phyloP scores from a whole-genome alignment of 2,797 vertebrate species.

The Pseudomugil gertrudae region DNA sequence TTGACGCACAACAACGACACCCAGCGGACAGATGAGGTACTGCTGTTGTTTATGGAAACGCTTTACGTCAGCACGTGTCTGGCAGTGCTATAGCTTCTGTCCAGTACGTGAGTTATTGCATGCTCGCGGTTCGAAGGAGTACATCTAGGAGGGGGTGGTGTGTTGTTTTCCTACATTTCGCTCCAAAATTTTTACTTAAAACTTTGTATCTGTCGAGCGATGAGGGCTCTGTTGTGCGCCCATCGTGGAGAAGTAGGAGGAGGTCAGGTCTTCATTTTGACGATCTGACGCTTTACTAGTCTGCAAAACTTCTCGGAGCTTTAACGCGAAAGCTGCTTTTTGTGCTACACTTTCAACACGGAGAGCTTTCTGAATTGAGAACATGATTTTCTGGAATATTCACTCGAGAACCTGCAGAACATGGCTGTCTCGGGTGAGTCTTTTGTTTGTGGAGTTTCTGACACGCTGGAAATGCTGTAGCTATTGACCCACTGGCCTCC shows the following conservation, averaged over 20 bases:
- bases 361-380: slow-evolving; percentile 5
- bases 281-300: slow-evolving; percentile 11
- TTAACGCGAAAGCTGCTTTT: not conserved
- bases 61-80: slow-evolving; percentile 66
- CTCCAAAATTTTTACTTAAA: not conserved
- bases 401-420: slow-evolving; percentile 53
- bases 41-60: slow-evolving; percentile 65
- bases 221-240: slow-evolving; percentile 22
- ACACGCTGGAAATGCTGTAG: not conserved
- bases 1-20: slow-evolving; percentile 21
- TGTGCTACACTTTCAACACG: slow-evolving; percentile 15
- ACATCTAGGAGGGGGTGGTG: not conserved
- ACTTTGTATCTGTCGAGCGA: slow-evolving; percentile 11
- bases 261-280: slow-evolving; percentile 28
- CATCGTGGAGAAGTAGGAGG: slow-evolving; percentile 34
- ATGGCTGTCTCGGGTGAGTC: slow-evolving; percentile 73
- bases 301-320: slow-evolving; percentile 1
- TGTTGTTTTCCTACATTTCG: not conserved
- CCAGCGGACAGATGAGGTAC: not conserved
- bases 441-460: slow-evolving; percentile 2
- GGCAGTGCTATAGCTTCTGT: slow-evolving; percentile 3
- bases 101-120: slow-evolving; percentile 51
- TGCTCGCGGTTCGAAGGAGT: not conserved
- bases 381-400: slow-evolving; percentile 77
- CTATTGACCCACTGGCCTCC: not conserved